A percentile compares a stretch with the other conserved stretches of the same genome.
Evolutionary conservation across 1,140 invertebrate species (phyloP).

Genomic region (Diuraphis noxia): DNA sequence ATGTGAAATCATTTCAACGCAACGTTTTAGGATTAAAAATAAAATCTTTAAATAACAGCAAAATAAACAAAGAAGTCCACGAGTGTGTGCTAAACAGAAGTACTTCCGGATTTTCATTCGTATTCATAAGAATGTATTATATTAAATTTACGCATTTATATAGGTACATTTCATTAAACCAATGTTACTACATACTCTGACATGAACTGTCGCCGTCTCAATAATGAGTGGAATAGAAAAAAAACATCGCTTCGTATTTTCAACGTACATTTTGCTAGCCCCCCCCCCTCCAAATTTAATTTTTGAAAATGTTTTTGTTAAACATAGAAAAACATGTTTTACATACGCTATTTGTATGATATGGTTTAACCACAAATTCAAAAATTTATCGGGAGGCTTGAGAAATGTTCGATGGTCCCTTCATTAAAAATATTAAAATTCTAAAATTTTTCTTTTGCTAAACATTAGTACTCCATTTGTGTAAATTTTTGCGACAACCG

Average conservation of each 20-base stretch:
- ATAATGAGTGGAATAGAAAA: background rate
- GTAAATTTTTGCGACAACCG: too few relatives aligned
- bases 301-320: too few relatives aligned
- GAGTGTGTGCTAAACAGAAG: background rate
- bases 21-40: background rate
- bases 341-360: too few relatives aligned
- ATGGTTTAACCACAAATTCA: too few relatives aligned
- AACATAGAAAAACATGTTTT: too few relatives aligned
- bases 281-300: too few relatives aligned
- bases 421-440: too few relatives aligned
- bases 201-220: background rate
- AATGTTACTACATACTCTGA: background rate
- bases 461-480: too few relatives aligned
- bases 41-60: background rate
- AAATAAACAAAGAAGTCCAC: background rate
- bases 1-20: background rate
- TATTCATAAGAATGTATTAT: background rate
- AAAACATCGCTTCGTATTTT: background rate
- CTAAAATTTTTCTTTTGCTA: too few relatives aligned
- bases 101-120: background rate
- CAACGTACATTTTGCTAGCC: too few relatives aligned
- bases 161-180: background rate
- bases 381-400: too few relatives aligned
- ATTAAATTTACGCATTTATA: background rate
- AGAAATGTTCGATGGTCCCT: too few relatives aligned